Percentiles rank a stretch among this genome's conserved stretches.
Evolutionary conservation across 2,113 vertebrate genomes (phyloP).

Genomic region (Heterochromis multidens): DNA sequence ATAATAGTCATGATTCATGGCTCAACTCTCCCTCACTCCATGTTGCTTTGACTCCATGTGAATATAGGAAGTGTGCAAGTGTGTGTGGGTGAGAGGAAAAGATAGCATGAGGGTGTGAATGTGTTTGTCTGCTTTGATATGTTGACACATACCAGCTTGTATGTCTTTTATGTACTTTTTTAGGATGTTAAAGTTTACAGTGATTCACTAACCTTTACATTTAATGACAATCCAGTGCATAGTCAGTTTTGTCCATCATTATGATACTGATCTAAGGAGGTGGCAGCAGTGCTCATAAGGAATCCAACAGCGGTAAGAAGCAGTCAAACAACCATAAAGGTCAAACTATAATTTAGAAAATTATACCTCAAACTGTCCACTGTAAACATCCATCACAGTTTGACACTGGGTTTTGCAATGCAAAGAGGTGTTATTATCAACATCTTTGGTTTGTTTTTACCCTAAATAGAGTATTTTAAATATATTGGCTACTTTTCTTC

Average conservation of each 20-base stretch:
- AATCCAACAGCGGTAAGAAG: not conserved
- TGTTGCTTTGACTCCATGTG: constrained; percentile 52
- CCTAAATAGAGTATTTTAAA: not conserved
- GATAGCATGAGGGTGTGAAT: not conserved
- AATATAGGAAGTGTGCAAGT: constrained; percentile 15
- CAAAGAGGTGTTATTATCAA: not conserved
- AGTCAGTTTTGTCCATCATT: not conserved
- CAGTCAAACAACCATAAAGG: not conserved
- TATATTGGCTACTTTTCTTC: not conserved
- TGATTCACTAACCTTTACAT: not conserved
- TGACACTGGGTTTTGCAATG: not conserved
- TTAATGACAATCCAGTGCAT: not conserved
- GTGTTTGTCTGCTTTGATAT: not conserved
- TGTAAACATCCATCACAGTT: not conserved
- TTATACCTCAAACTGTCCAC: not conserved
- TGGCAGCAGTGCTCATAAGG: not conserved
- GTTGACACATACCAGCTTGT: not conserved
- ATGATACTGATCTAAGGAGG: not conserved
- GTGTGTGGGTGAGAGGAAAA: constrained; percentile 3
- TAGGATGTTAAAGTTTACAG: not conserved
- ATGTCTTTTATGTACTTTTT: not conserved
- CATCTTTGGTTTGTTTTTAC: not conserved
- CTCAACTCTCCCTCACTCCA: constrained; percentile 65
- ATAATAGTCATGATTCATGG: constrained; percentile 77
- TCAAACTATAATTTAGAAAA: not conserved